Evolutionary conservation across 2,113 vertebrate species (phyloP).

Genomic region (Gymnogyps californianus): DNA sequence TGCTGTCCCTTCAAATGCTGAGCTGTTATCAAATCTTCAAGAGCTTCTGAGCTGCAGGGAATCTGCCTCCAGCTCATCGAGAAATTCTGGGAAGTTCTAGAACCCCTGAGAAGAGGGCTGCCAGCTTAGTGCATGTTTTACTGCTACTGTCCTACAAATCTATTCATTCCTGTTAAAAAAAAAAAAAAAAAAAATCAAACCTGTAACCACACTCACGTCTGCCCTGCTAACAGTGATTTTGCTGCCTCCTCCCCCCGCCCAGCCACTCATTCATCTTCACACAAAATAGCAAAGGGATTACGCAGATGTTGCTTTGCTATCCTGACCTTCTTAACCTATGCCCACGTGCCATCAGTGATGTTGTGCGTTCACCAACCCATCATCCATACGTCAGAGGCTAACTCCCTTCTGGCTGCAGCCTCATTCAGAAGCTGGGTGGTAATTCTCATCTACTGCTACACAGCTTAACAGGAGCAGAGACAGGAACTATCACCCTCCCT

Average conservation of each 20-base stretch:
- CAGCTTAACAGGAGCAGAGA: not conserved
- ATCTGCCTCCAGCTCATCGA: not conserved
- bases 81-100: not conserved
- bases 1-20: not conserved
- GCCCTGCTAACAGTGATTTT: not conserved
- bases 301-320: constrained; percentile 37
- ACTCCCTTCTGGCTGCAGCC: constrained; percentile 14
- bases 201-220: not conserved
- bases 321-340: constrained; percentile 59
- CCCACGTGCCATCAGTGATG: not conserved
- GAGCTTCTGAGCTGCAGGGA: not conserved
- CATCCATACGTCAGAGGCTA: not conserved
- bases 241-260: not conserved
- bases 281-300: constrained; percentile 50
- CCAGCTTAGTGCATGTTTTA: not conserved
- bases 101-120: not conserved
- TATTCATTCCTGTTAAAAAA: not conserved
- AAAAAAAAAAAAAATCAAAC: not conserved
- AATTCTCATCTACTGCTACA: not conserved
- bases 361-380: not conserved
- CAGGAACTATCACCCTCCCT: not conserved
- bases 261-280: constrained; percentile 39
- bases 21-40: not conserved
- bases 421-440: not conserved
- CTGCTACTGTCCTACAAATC: not conserved